Base-by-base conservation (phyloP, 1,140 invertebrate genomes). In the Helicoverpa zea region DNA sequence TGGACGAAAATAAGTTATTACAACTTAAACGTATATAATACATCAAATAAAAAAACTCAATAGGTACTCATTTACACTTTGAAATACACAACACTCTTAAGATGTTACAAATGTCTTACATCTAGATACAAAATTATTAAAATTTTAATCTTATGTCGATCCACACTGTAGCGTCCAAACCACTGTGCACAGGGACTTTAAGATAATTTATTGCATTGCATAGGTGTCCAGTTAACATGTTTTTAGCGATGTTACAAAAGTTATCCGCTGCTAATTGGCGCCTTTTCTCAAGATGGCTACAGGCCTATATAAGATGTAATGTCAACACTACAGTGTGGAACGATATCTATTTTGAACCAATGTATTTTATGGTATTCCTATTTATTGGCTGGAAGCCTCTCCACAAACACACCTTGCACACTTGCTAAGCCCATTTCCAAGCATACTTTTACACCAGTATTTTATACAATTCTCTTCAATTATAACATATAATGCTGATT, bases 101-200 rank as follows among this genome's bases (percentile, higher is more conserved):
- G 63, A 58, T 79, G 51, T 68, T 79, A 70, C 52, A 76, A 76
- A 66, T 75, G n/a, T 35, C 80, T 81, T 76, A 79, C 2, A 51
- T 76, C 80, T 81, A 81, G 29, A 82, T 82, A 82, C 76, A 82
- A 82, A 82, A 79, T 79, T 66, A 78, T 74, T 80, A 80, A 79
- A 80, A 77, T 52, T 43, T 82, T 56, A 59, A 52, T 14, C 16
- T 58, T 63, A 29, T 13, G 16, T 75, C 58, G 47, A 51, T 61
- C 63, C 73, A 63, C 14, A 61, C 43, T 68, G 64, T 68, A 49
- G 64, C 43, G 4, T 49, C 14, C 35, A 66, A 47, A 23, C 18
- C 11, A 29, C 29, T 16, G 35, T 35, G 35, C 35, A 43, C 35
- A 43, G 35, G 5, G 9, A 5, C 3, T 43, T 9, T 43, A 43